A percentile compares a stretch with the other conserved stretches of the same genome.
These are phyloP conservation scores for Tokudaia tokunoshimensis DNA, from an alignment of 2,797 vertebrate genomes.

Conservation along the genomic window DNA sequence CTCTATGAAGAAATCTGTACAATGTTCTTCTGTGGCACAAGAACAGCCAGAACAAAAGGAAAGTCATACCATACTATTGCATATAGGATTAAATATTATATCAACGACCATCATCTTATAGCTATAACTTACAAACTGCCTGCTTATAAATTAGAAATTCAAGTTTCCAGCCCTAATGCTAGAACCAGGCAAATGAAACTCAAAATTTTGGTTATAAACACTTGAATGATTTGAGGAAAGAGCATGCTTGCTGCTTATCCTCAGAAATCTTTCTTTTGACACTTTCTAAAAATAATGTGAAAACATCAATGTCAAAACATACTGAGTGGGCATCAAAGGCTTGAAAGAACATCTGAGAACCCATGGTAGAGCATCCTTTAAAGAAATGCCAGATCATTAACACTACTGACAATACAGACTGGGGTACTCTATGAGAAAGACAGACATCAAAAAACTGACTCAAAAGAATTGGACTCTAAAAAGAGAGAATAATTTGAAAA, in stretches of 20 bases:
- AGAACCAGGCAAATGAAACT: not conserved
- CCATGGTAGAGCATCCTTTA: not conserved
- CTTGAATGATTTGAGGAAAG: not conserved
- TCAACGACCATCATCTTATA: not conserved
- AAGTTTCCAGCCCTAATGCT: not conserved
- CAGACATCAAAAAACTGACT: not conserved
- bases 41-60: not conserved
- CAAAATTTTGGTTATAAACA: not conserved
- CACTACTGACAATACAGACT: not conserved
- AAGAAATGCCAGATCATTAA: conserved; percentile 29
- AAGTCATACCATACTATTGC: not conserved
- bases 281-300: conserved; percentile 30
- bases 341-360: not conserved
- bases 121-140: not conserved
- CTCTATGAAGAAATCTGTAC: not conserved
- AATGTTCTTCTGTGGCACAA: not conserved
- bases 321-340: not conserved
- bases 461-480: not conserved
- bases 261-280: conserved; percentile 25
- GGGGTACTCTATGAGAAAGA: not conserved
- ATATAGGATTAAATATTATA: not conserved
- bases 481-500: conserved; percentile 1
- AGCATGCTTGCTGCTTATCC: not conserved
- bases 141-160: not conserved
- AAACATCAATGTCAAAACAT: conserved; percentile 63